These are phyloP conservation scores for Daphoenositta chrysoptera DNA, from an alignment of 2,113 vertebrate genomes.

Conservation along the genomic window DNA sequence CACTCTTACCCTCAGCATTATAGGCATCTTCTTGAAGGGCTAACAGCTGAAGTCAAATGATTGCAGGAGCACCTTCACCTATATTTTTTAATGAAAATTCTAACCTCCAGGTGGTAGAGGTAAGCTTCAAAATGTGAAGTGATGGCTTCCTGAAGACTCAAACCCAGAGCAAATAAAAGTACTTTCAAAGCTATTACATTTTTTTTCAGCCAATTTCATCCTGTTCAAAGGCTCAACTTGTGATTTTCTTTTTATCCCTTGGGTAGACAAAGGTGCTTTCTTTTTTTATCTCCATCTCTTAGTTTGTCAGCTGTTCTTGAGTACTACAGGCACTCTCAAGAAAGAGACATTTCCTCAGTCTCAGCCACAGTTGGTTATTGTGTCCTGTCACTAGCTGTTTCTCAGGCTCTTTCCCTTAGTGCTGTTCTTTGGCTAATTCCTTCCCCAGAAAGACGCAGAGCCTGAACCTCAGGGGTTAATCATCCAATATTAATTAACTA, in stretches of 20 bases:
- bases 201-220: constrained; percentile 19
- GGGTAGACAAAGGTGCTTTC: background rate
- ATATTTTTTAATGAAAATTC: constrained; percentile 45
- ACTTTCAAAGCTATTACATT: background rate
- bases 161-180: constrained; percentile 53
- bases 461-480: background rate
- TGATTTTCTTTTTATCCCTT: background rate
- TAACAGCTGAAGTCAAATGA: background rate
- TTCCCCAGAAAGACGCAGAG: background rate
- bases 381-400: background rate
- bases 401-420: background rate
- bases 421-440: background rate
- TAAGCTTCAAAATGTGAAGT: background rate
- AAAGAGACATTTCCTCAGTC: background rate
- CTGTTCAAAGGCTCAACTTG: background rate
- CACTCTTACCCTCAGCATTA: background rate
- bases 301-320: background rate
- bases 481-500: background rate
- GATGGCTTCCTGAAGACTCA: constrained; percentile 33
- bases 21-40: background rate
- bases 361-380: background rate
- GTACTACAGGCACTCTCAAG: background rate
- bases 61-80: background rate
- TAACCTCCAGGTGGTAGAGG: constrained; percentile 20
- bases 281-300: background rate